Evolutionary conservation across 2,888 invertebrate genomes (phyloP).

Genomic region (Zaprionus obscuricornis): DNA sequence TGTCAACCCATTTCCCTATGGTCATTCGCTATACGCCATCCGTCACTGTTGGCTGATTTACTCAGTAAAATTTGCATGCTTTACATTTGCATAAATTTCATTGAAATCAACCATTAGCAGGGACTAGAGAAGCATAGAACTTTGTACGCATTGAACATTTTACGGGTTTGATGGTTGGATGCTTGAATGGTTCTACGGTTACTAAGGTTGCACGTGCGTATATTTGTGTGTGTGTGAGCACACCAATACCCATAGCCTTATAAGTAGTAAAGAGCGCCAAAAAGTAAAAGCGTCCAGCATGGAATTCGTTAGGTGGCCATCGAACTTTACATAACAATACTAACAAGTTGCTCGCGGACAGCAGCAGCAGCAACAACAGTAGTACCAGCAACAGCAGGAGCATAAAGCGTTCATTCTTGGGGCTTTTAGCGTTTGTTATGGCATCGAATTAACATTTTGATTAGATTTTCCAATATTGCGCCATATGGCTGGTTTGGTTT

Average conservation of each 20-base stretch:
- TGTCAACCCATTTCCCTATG: too few species aligned
- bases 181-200: too few species aligned
- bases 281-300: slow-evolving; percentile 6
- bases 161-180: slow-evolving; percentile 1
- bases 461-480: slow-evolving; percentile 77
- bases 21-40: slow-evolving; percentile 3
- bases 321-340: slow-evolving; percentile 48
- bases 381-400: too few species aligned
- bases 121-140: slow-evolving; percentile 1
- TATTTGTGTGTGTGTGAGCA: not conserved
- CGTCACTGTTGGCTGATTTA: not conserved
- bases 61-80: slow-evolving; percentile 28
- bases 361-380: too few species aligned
- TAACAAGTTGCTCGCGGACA: slow-evolving; percentile 32
- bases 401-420: slow-evolving; percentile 29
- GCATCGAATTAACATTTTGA: slow-evolving; percentile 73
- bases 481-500: slow-evolving; percentile 61
- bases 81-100: slow-evolving; percentile 57
- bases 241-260: not conserved
- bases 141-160: slow-evolving; percentile 4
- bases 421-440: slow-evolving; percentile 35
- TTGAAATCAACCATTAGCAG: slow-evolving; percentile 33
- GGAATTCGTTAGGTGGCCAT: slow-evolving; percentile 6
- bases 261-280: not conserved
- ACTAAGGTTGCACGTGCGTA: not conserved